Evolutionary conservation across 2,888 invertebrate species (phyloP).

Genomic region (Drosophila cognata): DNA sequence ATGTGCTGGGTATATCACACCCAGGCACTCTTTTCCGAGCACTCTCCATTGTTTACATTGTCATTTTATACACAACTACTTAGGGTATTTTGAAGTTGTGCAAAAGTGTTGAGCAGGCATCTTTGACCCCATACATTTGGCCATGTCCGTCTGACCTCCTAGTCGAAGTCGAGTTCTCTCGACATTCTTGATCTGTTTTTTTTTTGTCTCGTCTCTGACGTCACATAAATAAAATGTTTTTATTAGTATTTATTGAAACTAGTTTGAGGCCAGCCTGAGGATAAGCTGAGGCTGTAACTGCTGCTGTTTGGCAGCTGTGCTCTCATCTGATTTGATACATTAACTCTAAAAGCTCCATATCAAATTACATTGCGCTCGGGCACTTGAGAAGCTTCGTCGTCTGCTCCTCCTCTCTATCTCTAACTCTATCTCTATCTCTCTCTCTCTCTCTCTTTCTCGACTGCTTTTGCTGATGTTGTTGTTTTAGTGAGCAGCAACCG

Average conservation of each 20-base stretch:
- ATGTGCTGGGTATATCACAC: constrained; percentile 20
- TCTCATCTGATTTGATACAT: constrained; percentile 38
- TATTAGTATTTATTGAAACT: constrained; percentile 69
- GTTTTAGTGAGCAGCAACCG: neutral
- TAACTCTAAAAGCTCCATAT: constrained; percentile 43
- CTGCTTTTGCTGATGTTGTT: constrained; percentile 6
- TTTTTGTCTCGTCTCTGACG: constrained; percentile 33
- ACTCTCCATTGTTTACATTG: constrained; percentile 29
- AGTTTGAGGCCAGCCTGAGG: constrained; percentile 46
- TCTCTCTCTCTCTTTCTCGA: neutral
- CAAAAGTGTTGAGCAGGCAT: neutral
- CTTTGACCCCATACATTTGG: neutral
- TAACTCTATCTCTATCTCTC: neutral
- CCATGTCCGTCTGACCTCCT: neutral
- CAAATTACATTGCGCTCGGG: constrained; percentile 38
- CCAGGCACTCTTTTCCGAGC: constrained; percentile 44
- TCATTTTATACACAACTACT: constrained; percentile 25
- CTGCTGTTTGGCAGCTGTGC: constrained; percentile 44
- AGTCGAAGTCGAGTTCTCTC: neutral
- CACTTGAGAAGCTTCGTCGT: constrained; percentile 52
- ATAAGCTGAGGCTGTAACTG: constrained; percentile 20
- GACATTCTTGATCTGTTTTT: neutral
- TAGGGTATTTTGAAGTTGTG: neutral
- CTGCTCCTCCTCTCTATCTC: neutral
- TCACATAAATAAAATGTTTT: constrained; percentile 50